Percentiles rank a stretch among this genome's conserved stretches.
Conservation (phyloP, 1,140 invertebrate species). For the Drosophila subobscura region DNA sequence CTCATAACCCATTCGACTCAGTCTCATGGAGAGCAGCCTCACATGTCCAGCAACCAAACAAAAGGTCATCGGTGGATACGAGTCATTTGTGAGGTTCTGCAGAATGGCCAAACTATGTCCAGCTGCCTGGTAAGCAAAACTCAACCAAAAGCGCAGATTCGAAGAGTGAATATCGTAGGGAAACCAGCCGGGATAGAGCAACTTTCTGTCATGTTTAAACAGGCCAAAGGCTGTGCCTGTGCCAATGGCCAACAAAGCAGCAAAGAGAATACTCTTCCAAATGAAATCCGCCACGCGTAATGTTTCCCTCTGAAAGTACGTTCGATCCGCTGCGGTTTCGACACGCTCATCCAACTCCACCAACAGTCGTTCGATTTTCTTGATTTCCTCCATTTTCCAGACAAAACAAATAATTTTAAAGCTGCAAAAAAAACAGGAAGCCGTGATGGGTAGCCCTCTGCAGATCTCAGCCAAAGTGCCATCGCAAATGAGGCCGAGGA, state of each 20-base stretch:
- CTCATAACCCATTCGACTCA: conserved; percentile 37
- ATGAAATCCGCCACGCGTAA: conserved; percentile 29
- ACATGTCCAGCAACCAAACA: conserved; percentile 58
- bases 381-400: conserved; percentile 34
- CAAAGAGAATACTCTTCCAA: conserved; percentile 37
- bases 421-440: conserved; percentile 48
- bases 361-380: conserved; percentile 23
- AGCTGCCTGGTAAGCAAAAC: conserved; percentile 42
- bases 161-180: conserved; percentile 46
- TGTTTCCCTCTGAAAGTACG: conserved; percentile 22
- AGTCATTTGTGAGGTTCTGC: conserved; percentile 57
- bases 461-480: conserved; percentile 32
- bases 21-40: conserved; percentile 37
- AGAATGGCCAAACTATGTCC: conserved; percentile 41
- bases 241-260: conserved; percentile 33
- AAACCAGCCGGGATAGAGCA: conserved; percentile 63
- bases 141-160: conserved; percentile 16
- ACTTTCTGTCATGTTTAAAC: conserved; percentile 15
- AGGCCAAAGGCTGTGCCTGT: conserved; percentile 25
- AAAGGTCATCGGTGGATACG: conserved; percentile 48
- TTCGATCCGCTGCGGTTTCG: conserved; percentile 21
- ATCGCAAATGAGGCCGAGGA: conserved; percentile 33
- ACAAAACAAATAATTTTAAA: conserved; percentile 52
- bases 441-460: conserved; percentile 53
- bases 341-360: conserved; percentile 40